Percentiles rank a stretch among this genome's conserved stretches.
These are phyloP conservation scores for Nymphicus hollandicus DNA, from an alignment of 2,113 vertebrate genomes.

Conservation along the genomic window DNA sequence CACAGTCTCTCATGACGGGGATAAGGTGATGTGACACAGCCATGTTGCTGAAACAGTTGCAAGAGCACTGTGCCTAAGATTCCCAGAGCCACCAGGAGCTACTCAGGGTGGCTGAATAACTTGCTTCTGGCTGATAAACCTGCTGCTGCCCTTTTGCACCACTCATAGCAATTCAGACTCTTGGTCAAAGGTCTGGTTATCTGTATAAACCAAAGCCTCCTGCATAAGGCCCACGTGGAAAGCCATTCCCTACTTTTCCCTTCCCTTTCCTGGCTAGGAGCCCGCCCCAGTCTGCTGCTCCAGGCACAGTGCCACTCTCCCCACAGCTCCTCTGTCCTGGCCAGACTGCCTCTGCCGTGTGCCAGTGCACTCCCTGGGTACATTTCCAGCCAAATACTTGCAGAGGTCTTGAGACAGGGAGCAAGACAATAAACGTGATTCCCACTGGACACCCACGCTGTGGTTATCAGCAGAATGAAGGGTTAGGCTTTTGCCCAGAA, in stretches of 20 bases:
- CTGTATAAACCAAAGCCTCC: background rate
- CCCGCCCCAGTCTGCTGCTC: background rate
- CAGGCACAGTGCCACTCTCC: rapidly evolving
- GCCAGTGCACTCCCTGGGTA: background rate
- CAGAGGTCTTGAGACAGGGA: background rate
- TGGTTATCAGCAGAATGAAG: background rate
- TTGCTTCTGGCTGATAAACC: background rate
- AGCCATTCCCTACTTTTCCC: background rate
- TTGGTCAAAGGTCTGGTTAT: background rate
- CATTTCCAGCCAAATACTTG: background rate
- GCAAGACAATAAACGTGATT: background rate
- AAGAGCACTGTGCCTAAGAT: background rate
- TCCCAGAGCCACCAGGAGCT: background rate
- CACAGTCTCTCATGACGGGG: background rate
- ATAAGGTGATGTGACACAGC: background rate
- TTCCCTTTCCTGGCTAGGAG: background rate
- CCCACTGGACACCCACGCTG: rapidly evolving
- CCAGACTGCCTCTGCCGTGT: background rate
- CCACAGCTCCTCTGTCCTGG: background rate
- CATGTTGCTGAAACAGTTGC: background rate
- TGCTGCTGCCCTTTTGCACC: background rate
- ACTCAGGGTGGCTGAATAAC: background rate
- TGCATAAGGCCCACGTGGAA: rapidly evolving
- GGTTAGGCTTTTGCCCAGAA: background rate
- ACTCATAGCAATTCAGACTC: background rate